Conservation (phyloP, 2,888 invertebrate genomes). For the Ophioninae sp. region DNA sequence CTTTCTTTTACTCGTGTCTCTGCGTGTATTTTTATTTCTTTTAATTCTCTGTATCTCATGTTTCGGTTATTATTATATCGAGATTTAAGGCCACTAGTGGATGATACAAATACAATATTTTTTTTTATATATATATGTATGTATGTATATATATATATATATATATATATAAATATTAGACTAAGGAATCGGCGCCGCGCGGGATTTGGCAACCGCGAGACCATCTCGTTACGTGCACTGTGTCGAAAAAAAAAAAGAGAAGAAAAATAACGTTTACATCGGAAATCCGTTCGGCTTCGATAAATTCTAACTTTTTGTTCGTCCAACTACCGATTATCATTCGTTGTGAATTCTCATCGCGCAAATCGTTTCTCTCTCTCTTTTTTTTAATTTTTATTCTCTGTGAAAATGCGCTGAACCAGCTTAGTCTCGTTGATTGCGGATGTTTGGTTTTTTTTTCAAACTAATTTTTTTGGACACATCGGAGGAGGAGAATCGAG, state of each 20-base stretch:
- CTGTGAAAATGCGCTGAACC: neutral
- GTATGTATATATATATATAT: constrained; percentile 56
- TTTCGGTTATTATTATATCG: constrained; percentile 56
- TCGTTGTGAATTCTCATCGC: constrained; percentile 19
- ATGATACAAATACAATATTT: constrained; percentile 78
- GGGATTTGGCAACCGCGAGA: constrained; percentile 57
- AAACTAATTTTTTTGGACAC: constrained; percentile 40
- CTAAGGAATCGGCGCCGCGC: constrained; percentile 71
- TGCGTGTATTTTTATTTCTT: constrained; percentile 11
- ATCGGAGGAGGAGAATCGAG: constrained; percentile 23
- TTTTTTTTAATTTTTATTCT: constrained; percentile 7
- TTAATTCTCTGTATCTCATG: constrained; percentile 21
- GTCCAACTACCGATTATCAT: constrained; percentile 23
- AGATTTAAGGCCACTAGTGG: constrained; percentile 80
- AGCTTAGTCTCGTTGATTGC: constrained; percentile 1
- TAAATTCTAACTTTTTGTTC: constrained; percentile 4
- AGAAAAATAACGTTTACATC: constrained; percentile 11
- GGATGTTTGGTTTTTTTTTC: constrained; percentile 4
- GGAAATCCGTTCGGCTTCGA: constrained; percentile 17
- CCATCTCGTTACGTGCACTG: constrained; percentile 66
- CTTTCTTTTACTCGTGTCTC: neutral
- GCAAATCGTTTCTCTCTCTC: neutral
- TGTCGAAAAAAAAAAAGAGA: constrained; percentile 56
- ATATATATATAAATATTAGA: constrained; percentile 71
- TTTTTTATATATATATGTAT: no score